Conservation (phyloP, 2,797 vertebrate species). For the Manis javanica region DNA sequence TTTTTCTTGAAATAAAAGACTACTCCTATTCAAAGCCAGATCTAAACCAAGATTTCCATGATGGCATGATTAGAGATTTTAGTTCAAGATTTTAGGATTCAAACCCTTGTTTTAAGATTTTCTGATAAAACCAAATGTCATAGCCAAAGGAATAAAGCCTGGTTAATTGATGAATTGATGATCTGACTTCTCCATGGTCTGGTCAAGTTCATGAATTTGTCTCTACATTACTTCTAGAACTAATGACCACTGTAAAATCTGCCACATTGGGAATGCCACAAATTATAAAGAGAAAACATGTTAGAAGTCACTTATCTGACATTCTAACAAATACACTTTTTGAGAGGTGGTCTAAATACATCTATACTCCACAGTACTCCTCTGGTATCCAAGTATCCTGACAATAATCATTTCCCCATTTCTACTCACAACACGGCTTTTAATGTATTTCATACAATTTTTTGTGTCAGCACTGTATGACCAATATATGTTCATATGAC, state of each 20-base stretch:
- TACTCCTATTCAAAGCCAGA: neutral
- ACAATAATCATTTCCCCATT: neutral
- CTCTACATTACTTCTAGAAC: neutral
- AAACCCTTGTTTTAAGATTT: neutral
- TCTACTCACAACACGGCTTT: neutral
- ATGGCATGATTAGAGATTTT: neutral
- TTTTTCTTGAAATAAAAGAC: neutral
- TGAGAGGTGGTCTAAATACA: neutral
- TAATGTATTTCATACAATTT: neutral
- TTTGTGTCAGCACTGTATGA: neutral
- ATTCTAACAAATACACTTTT: neutral
- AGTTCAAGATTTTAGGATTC: neutral
- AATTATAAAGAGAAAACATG: neutral
- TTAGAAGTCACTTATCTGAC: neutral
- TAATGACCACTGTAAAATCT: neutral
- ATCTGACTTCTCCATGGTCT: neutral
- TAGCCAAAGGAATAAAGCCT: neutral
- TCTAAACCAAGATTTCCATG: neutral
- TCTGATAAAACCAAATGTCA: neutral
- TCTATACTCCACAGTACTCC: neutral
- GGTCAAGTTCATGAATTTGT: neutral
- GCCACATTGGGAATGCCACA: neutral
- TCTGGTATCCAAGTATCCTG: neutral
- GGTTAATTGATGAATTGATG: neutral
- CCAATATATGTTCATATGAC: neutral